Evolutionary conservation across 2,113 vertebrate genomes (phyloP).

Genomic region (Ardeotis arabs): DNA sequence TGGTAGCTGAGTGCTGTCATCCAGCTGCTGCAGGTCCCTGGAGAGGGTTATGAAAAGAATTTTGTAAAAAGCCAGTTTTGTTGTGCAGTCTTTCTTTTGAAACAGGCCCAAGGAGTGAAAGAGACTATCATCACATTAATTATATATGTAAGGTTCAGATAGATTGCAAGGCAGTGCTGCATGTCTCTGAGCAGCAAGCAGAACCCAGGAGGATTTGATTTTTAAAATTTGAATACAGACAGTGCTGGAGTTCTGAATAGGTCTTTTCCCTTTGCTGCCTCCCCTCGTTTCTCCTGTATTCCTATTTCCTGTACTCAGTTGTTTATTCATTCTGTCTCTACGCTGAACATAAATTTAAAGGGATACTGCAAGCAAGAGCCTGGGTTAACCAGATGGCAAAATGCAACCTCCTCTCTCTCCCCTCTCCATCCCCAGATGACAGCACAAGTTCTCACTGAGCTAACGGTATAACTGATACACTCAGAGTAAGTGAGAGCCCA

Average conservation of each 20-base stretch:
- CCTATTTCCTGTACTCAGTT: not conserved
- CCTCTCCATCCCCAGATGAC: not conserved
- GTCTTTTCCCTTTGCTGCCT: not conserved
- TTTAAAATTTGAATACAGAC: not conserved
- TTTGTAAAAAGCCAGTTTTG: not conserved
- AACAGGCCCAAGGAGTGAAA: not conserved
- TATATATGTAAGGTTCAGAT: not conserved
- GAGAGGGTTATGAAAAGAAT: not conserved
- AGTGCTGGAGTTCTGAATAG: not conserved
- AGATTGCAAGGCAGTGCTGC: not conserved
- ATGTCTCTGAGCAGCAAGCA: not conserved
- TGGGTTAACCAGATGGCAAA: not conserved
- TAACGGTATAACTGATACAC: not conserved
- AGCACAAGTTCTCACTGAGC: not conserved
- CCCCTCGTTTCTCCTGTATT: not conserved
- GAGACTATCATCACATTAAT: not conserved
- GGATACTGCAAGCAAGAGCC: not conserved
- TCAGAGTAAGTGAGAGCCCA: not conserved
- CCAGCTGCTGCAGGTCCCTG: slow-evolving; percentile 97
- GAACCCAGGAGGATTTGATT: not conserved
- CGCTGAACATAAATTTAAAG: not conserved
- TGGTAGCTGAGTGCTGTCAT: slow-evolving; percentile 95
- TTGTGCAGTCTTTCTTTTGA: not conserved
- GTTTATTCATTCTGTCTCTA: not conserved
- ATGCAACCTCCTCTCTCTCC: not conserved